Evolutionary conservation across 2,113 vertebrate genomes (phyloP), one percentile per base, ranked within the genome.

Genomic region (Eulemur rufifrons): DNA sequence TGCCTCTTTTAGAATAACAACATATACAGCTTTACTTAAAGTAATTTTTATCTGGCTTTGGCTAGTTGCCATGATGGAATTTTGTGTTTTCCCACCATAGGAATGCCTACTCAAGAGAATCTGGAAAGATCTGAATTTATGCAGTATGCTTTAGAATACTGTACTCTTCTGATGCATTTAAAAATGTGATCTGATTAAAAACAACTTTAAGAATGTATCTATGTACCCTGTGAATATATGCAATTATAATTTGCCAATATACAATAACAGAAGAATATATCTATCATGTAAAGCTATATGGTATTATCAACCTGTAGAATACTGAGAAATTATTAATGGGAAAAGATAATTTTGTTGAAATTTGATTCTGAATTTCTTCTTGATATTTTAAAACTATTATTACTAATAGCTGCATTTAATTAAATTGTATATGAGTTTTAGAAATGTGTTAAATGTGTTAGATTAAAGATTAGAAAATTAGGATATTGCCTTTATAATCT

Each of bases 51-150:
- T 6, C 25, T 68, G 59, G 7, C 88, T 90, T 54, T 84, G 54
- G 64, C 64, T 34, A 34, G 2, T 45, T 64, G 74, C 29, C 1
- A 0, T 42, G 56, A 21, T 68, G 69, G 56, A 66, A 5, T 23
- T n/a, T 7, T 9, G 10, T 54, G 20, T 78, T 92, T 68, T 56
- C 37, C 42, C 11, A 54, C 50, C 25, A 0, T 68, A 50, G 68
- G n/a, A 29, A 91, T 52, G 69, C 27, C n/a, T 92, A 29, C 8
- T 86, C 6, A 74, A 74, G 61, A 34, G 34, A 81, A 63, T 86
- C 32, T 80, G 56, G 32, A 83, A 86, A 85, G 39, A 86, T 89
- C 18, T 92, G 20, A 96, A 59, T 71, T 81, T 91, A 63, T 95
- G 2, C 29, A 77, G 5, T 59, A 32, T 69, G 29, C 34, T 84